Percentiles rank a stretch among this genome's conserved stretches.
These are phyloP conservation scores for Zapornia atra DNA, from an alignment of 2,113 vertebrate genomes.

Conservation along the genomic window DNA sequence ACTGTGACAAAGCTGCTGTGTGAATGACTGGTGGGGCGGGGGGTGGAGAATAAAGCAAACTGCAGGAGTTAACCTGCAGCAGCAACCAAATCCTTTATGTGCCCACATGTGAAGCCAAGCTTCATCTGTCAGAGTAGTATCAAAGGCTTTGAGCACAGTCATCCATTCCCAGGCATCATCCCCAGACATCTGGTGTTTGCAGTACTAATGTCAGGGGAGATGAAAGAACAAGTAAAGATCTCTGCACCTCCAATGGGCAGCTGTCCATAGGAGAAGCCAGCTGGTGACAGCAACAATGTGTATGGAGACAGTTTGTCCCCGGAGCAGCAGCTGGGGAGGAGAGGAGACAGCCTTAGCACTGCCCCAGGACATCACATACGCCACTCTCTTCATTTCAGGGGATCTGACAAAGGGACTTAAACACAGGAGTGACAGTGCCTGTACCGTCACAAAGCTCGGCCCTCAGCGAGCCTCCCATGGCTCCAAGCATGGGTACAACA, in stretches of 20 bases:
- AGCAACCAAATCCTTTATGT: not conserved
- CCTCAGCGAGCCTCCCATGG: accelerated
- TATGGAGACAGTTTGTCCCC: not conserved
- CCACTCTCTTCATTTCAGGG: not conserved
- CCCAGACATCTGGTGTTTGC: not conserved
- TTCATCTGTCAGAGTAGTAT: not conserved
- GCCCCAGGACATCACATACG: not conserved
- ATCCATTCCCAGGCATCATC: not conserved
- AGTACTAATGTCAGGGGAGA: not conserved
- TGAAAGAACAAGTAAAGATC: not conserved
- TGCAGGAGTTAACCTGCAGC: not conserved
- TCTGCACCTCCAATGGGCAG: not conserved
- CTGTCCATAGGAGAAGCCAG: not conserved
- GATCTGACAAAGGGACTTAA: not conserved
- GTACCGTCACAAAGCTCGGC: not conserved
- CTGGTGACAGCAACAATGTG: not conserved
- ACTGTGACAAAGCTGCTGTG: not conserved
- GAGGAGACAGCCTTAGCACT: not conserved
- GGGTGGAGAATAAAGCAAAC: not conserved
- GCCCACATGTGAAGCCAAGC: not conserved
- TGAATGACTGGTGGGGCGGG: not conserved
- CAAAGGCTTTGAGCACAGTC: not conserved
- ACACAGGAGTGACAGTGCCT: accelerated
- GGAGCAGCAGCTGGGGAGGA: not conserved
- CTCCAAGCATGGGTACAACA: accelerated